Percentiles rank a stretch among this genome's conserved stretches.
phyloP scores from a whole-genome alignment of 2,797 vertebrate genomes.

The Spheniscus humboldti region DNA sequence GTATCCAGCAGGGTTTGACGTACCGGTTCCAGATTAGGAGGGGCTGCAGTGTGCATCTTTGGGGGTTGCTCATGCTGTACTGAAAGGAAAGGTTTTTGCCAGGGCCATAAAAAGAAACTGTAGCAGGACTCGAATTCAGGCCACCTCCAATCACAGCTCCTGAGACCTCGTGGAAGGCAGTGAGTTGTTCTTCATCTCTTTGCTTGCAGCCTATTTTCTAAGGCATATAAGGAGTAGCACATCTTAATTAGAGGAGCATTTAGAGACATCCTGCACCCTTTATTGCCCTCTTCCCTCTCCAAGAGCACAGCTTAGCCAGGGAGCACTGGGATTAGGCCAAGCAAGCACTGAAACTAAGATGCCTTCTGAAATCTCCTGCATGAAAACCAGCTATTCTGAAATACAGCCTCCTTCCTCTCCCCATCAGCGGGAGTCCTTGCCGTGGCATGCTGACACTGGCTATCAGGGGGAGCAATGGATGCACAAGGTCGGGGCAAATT shows the following conservation, averaged over 20 bases:
- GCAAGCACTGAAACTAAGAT: not conserved
- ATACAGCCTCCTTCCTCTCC: not conserved
- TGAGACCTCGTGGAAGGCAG: not conserved
- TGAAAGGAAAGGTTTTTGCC: not conserved
- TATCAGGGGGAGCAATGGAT: not conserved
- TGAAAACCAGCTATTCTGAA: not conserved
- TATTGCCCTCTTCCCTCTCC: not conserved
- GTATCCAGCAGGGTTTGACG: rapidly evolving
- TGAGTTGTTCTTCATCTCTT: not conserved
- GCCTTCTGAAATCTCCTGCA: not conserved
- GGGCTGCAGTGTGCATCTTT: not conserved
- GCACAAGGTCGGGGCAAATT: no score
- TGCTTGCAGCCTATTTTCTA: not conserved
- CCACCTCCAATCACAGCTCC: not conserved
- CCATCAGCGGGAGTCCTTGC: not conserved
- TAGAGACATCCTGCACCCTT: not conserved
- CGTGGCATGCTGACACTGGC: not conserved
- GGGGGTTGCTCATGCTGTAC: not conserved
- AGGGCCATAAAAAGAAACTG: not conserved
- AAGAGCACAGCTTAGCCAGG: not conserved
- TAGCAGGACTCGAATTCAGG: not conserved
- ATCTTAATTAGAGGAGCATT: not conserved
- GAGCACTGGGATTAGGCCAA: not conserved
- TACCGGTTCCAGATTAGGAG: not conserved
- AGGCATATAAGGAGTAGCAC: not conserved